Base-by-base conservation (phyloP, 2,888 invertebrate genomes). In the Macropis europaea region DNA sequence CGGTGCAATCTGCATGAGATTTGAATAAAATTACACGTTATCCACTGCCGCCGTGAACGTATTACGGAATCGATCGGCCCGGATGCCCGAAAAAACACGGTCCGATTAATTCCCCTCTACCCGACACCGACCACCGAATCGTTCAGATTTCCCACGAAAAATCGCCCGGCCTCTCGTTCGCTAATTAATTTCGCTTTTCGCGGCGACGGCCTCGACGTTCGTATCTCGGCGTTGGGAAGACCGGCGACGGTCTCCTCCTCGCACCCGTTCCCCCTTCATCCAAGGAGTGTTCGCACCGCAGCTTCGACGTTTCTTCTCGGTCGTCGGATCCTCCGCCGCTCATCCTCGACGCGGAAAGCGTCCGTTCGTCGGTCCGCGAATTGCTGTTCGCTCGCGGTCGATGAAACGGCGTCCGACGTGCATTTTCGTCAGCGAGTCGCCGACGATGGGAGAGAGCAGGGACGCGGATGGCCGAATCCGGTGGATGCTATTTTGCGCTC, bases 1-100 rank as follows among this genome's bases (percentile, higher is more conserved):
- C 78, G 79, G 76, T 47, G 73, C 79, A 73, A 79, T 78, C 79
- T 79, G 78, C 76, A 78, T 79, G 76, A 61, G 67, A 79, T 78
- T 78, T 79, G 79, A 78, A 78, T 78, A 78, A 76, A 72, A 79
- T 78, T 79, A 78, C 68, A 66, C 72, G 71, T 66, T 70, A 64
- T 54, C 56, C 59, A 52, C 57, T 53, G 67, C 45, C 75, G n/a
- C n/a, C n/a, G n/a, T n/a, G 66, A 50, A 63, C 63, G 69, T 50
- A 68, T 63, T 62, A 47, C 50, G 52, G 32, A 69, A 75, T 66
- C 78, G 71, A 66, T 75, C 66, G 60, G 42, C 47, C 17, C 34
- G 48, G 47, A 13, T 52, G 24, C 11, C 5, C 28, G 13, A 19
- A 50, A 50, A 50, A 50, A 34, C 24, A 50, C 30, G 7, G 36